phyloP scores from a whole-genome alignment of 2,113 vertebrate genomes.

The Arizona elegans region DNA sequence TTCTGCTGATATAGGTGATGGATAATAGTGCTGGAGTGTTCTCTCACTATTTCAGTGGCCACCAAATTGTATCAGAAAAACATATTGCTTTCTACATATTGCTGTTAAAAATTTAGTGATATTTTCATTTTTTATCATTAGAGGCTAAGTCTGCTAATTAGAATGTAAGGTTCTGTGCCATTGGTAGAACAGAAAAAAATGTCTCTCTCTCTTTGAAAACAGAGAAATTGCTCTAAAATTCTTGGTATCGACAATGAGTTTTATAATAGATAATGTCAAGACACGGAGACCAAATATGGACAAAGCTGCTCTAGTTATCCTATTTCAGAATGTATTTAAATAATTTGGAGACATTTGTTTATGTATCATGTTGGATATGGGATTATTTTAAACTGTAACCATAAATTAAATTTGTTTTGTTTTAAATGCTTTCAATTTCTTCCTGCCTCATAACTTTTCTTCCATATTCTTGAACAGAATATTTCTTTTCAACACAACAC shows the following conservation, averaged over 20 bases:
- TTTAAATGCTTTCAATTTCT: not conserved
- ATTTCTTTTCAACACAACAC: not conserved
- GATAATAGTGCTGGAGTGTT: not conserved
- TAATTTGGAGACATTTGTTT: not conserved
- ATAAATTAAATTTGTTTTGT: not conserved
- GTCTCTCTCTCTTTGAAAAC: not conserved
- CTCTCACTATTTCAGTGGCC: not conserved
- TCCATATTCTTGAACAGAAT: not conserved
- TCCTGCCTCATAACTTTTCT: not conserved
- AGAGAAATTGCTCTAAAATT: not conserved
- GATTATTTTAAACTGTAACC: not conserved
- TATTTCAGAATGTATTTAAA: not conserved
- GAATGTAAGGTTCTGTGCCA: not conserved
- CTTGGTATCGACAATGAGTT: not conserved
- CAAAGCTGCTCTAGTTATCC: not conserved
- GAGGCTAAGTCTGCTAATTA: not conserved
- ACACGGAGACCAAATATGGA: not conserved
- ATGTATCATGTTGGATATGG: not conserved
- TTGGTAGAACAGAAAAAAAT: not conserved
- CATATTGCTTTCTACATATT: not conserved
- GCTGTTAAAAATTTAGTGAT: not conserved
- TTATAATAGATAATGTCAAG: not conserved
- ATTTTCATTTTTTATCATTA: not conserved
- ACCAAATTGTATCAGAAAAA: not conserved
- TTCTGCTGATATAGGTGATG: not conserved